A percentile compares a stretch with the other conserved stretches of the same genome.
Evolutionary conservation across 1,140 invertebrate genomes (phyloP).

Genomic region (Drosophila ficusphila): DNA sequence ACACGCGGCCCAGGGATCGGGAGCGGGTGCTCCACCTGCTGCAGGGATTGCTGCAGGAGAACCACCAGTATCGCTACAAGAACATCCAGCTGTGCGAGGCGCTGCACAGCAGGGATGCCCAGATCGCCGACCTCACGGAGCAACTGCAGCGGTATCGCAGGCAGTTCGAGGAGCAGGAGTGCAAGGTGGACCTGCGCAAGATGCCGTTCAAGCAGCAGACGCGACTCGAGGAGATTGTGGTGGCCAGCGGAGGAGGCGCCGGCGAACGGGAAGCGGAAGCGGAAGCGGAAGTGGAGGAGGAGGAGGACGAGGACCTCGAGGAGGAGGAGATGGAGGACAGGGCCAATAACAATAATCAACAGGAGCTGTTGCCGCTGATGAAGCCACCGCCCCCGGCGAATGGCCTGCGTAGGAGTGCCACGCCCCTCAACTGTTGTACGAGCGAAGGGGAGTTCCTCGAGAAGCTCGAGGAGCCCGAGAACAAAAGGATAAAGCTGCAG

Average conservation of each 20-base stretch:
- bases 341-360: constrained; percentile 65
- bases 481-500: constrained; percentile 56
- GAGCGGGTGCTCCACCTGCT: constrained; percentile 70
- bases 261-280: too few relatives aligned
- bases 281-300: too few relatives aligned
- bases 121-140: constrained; percentile 73
- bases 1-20: constrained; percentile 67
- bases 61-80: constrained; percentile 73
- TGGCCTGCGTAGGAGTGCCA: constrained; percentile 53
- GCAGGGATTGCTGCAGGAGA: constrained; percentile 75
- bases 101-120: constrained; percentile 68
- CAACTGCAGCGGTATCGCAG: constrained; percentile 71
- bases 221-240: constrained; percentile 19
- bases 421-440: constrained; percentile 47
- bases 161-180: constrained; percentile 53
- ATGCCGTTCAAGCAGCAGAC: constrained; percentile 62
- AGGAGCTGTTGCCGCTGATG: constrained; percentile 21
- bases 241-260: too few relatives aligned
- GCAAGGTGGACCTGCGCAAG: constrained; percentile 53
- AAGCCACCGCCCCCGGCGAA: constrained; percentile 43
- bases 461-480: constrained; percentile 32
- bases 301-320: constrained; percentile 34
- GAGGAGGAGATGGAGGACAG: constrained; percentile 53
- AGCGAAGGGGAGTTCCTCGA: constrained; percentile 16
- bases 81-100: constrained; percentile 71